phyloP scores from a whole-genome alignment of 2,888 invertebrate species.

The Amiota mariae region DNA sequence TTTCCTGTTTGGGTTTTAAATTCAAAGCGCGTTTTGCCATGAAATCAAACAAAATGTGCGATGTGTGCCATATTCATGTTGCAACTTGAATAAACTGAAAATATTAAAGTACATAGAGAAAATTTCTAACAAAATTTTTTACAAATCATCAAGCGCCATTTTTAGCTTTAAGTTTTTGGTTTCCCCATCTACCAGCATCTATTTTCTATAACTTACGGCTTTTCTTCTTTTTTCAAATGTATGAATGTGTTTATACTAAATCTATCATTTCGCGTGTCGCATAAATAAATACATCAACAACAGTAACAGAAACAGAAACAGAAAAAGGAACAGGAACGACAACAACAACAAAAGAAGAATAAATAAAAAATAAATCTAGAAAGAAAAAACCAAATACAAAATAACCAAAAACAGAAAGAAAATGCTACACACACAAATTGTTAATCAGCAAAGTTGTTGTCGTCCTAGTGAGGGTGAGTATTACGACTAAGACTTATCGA shows the following conservation, averaged over 20 bases:
- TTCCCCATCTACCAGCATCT: neutral
- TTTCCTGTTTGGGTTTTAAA: slow-evolving; percentile 38
- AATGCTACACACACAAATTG: slow-evolving; percentile 36
- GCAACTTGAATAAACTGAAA: neutral
- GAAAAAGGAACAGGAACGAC: too few species aligned
- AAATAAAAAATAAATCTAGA: neutral
- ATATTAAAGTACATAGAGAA: neutral
- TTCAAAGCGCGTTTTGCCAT: slow-evolving; percentile 50
- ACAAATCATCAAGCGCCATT: neutral
- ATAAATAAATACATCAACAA: slow-evolving; percentile 52
- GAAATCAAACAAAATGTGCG: slow-evolving; percentile 16
- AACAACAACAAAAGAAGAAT: neutral
- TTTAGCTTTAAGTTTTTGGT: slow-evolving; percentile 34
- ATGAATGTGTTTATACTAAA: slow-evolving; percentile 51
- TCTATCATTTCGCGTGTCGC: slow-evolving; percentile 53
- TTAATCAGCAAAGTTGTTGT: slow-evolving; percentile 35
- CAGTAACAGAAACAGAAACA: neutral
- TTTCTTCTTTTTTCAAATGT: slow-evolving; percentile 45
- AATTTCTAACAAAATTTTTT: neutral
- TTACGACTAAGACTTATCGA: neutral
- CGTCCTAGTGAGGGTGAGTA: neutral
- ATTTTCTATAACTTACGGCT: neutral
- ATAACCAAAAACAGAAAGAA: slow-evolving; percentile 12
- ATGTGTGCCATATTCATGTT: neutral
- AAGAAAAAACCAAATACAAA: slow-evolving; percentile 7